These are phyloP conservation scores for Hypomecis punctinalis DNA, from an alignment of 2,888 invertebrate species.

Conservation along the genomic window DNA sequence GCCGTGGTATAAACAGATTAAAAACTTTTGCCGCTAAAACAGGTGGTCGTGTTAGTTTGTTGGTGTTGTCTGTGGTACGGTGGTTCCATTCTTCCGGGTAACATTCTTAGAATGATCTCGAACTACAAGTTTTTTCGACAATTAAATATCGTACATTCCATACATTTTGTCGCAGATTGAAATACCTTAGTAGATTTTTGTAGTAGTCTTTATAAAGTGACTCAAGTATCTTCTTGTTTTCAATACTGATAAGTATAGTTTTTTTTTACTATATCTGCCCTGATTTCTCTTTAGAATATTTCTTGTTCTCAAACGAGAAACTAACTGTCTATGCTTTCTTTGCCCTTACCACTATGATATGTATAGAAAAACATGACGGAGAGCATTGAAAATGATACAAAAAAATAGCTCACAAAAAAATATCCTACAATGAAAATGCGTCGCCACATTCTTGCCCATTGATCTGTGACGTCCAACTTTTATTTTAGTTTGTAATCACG, in stretches of 20 bases:
- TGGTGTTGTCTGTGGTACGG: slow-evolving; percentile 47
- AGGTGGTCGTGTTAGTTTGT: slow-evolving; percentile 57
- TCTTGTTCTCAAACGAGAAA: no score
- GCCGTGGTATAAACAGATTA: slow-evolving; percentile 48
- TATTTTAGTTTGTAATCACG: slow-evolving; percentile 55
- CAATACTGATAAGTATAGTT: no score
- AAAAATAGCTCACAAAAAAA: neutral
- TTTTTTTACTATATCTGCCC: no score
- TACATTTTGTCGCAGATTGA: slow-evolving; percentile 2
- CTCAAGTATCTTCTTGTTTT: no score
- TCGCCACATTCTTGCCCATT: slow-evolving; percentile 51
- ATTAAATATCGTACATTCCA: slow-evolving; percentile 8
- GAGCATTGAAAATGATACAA: no score
- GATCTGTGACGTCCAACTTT: slow-evolving; percentile 58
- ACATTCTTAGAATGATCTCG: slow-evolving; percentile 1
- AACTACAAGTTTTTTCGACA: slow-evolving; percentile 2
- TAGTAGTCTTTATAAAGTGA: neutral
- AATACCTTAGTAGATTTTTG: neutral
- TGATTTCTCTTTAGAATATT: no score
- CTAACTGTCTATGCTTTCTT: no score
- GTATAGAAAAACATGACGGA: no score
- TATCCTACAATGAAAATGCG: slow-evolving; percentile 22
- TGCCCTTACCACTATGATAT: no score
- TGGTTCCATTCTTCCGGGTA: slow-evolving; percentile 41
- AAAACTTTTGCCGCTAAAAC: slow-evolving; percentile 66